These are phyloP conservation scores for Stenolophus ochropezus DNA, from an alignment of 2,888 invertebrate genomes.

Conservation along the genomic window DNA sequence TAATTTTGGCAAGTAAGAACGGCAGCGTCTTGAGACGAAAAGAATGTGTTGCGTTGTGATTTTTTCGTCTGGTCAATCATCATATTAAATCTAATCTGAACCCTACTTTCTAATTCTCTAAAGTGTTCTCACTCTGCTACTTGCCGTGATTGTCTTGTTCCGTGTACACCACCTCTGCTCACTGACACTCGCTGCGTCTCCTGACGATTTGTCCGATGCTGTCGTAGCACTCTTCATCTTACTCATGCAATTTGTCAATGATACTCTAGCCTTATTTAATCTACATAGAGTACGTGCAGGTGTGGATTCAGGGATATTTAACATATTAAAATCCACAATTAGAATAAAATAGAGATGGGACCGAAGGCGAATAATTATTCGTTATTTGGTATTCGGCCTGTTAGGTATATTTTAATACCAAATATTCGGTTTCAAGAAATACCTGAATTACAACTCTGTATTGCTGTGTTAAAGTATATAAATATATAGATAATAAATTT, in stretches of 20 bases:
- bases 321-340: too few species aligned
- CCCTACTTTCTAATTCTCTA: neutral
- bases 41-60: neutral
- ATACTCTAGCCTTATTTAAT: constrained; percentile 30
- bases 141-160: constrained; percentile 15
- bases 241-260: constrained; percentile 45
- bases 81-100: neutral
- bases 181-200: constrained; percentile 1
- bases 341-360: too few species aligned
- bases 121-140: neutral
- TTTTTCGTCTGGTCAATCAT: neutral
- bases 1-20: neutral
- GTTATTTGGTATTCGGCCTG: too few species aligned
- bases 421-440: too few species aligned
- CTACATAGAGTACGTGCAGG: neutral
- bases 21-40: neutral
- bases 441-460: too few species aligned
- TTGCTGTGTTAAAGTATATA: too few species aligned
- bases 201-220: neutral
- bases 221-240: constrained; percentile 1
- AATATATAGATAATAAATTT: too few species aligned
- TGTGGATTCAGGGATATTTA: neutral
- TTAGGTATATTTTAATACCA: too few species aligned
- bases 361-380: too few species aligned
- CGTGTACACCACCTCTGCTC: neutral